These are phyloP conservation scores for Parambassis ranga DNA, from an alignment of 2,797 vertebrate species.

Conservation along the genomic window DNA sequence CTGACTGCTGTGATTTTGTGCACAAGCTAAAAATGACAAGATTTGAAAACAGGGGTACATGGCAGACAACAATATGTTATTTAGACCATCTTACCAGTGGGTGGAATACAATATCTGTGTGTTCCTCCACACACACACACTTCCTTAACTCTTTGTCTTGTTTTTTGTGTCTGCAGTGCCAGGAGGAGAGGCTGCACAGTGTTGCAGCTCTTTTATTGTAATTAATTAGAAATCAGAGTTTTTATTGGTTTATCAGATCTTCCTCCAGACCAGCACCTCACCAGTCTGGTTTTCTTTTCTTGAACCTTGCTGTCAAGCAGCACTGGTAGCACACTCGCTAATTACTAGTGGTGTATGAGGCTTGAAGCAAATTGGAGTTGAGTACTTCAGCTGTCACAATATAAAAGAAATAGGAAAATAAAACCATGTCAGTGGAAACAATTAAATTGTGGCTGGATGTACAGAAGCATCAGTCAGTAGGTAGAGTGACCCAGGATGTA, in stretches of 20 bases:
- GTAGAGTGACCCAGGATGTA: too few species aligned
- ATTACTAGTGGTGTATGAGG: background rate
- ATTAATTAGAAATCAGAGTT: too few species aligned
- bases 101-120: background rate
- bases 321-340: too few species aligned
- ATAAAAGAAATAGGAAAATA: background rate
- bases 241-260: too few species aligned
- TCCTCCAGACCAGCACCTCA: background rate
- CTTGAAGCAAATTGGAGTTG: background rate
- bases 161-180: too few species aligned
- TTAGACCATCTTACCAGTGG: slow-evolving; percentile 22
- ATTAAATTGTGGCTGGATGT: background rate
- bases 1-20: background rate
- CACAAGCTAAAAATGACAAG: too few species aligned
- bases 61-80: slow-evolving; percentile 22
- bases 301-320: background rate
- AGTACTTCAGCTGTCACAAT: background rate
- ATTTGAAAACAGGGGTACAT: slow-evolving; percentile 10
- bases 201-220: too few species aligned
- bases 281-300: background rate
- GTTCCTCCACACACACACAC: background rate
- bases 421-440: background rate
- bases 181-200: too few species aligned
- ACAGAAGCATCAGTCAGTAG: too few species aligned
- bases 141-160: too few species aligned